Conservation (phyloP, 2,888 invertebrate species). For the Drosophila borborema region DNA sequence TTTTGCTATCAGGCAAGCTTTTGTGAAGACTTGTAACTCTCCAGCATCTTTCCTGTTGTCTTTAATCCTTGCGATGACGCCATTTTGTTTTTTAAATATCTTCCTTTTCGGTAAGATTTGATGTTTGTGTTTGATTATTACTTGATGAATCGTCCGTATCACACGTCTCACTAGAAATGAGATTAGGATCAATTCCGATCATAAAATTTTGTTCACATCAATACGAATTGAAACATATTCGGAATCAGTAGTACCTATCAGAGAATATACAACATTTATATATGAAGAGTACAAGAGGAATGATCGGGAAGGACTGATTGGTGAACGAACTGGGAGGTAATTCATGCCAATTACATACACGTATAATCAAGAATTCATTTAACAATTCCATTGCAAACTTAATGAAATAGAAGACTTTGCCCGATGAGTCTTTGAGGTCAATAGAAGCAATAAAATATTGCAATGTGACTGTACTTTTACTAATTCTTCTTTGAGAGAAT, state of each 20-base stretch:
- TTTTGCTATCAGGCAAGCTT: neutral
- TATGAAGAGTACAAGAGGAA: neutral
- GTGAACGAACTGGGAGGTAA: neutral
- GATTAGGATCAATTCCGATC: neutral
- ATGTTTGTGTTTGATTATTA: neutral
- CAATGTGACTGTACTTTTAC: no score
- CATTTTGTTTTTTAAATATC: neutral
- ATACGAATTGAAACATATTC: neutral
- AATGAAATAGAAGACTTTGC: neutral
- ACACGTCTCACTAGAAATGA: neutral
- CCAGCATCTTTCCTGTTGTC: neutral
- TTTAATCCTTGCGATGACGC: neutral
- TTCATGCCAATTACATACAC: neutral
- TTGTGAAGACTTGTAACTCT: neutral
- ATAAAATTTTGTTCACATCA: neutral
- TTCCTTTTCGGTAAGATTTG: neutral
- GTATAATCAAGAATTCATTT: neutral
- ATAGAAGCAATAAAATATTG: no score
- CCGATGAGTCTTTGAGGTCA: no score
- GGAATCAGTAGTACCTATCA: neutral
- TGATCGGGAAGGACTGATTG: neutral
- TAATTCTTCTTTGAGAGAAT: no score
- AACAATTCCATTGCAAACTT: neutral
- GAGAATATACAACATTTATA: neutral
- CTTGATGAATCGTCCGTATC: neutral